A percentile compares a stretch with the other conserved stretches of the same genome.
phyloP scores from a whole-genome alignment of 2,888 invertebrate genomes.

The Theretra japonica region DNA sequence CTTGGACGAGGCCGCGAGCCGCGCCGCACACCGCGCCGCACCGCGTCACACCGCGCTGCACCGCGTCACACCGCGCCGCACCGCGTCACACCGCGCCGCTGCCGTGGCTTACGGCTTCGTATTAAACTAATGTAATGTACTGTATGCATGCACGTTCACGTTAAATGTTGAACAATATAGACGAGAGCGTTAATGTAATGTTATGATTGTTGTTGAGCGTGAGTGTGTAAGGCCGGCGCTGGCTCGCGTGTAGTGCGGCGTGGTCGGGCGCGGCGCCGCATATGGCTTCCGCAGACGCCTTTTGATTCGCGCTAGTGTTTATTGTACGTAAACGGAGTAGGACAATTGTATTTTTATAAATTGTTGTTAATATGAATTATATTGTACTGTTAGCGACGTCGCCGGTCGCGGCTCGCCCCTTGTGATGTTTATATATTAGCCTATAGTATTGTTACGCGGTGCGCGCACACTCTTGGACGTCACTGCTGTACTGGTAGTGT shows the following conservation, averaged over 20 bases:
- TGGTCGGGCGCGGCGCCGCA: background rate
- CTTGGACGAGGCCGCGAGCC: too few species aligned
- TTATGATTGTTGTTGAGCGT: background rate
- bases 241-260: too few species aligned
- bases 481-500: background rate
- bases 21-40: too few species aligned
- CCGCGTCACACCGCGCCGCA: too few species aligned
- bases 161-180: too few species aligned
- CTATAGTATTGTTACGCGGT: background rate
- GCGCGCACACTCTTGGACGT: too few species aligned
- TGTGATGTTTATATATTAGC: constrained; percentile 1
- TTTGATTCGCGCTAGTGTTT: constrained; percentile 3
- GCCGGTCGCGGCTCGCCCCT: background rate
- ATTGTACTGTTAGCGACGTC: constrained; percentile 8
- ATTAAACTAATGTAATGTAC: too few species aligned
- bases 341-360: constrained; percentile 35
- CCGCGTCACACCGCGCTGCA: too few species aligned
- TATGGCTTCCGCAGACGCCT: background rate
- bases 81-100: too few species aligned
- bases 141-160: too few species aligned
- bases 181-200: background rate
- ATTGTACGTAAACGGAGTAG: background rate
- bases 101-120: too few species aligned
- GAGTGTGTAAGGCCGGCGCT: too few species aligned
- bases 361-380: constrained; percentile 31